Conservation (phyloP, 2,113 vertebrate species). For the Antennarius striatus region DNA sequence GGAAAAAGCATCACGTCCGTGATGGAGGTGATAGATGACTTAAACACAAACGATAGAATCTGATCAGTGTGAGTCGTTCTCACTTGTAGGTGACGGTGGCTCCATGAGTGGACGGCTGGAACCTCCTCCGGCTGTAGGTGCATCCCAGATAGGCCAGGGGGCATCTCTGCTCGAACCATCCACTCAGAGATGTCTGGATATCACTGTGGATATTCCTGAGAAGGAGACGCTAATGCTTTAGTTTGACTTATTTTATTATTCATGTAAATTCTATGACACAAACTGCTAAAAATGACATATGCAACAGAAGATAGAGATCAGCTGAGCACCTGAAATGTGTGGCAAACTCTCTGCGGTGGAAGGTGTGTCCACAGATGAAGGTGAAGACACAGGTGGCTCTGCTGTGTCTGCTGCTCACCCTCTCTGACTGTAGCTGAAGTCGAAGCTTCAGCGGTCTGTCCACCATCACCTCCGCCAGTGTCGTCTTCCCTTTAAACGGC, state of each 20-base stretch:
- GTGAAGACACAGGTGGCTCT: slow-evolving; percentile 89
- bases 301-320: background rate
- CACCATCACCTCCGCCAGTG: slow-evolving; percentile 82
- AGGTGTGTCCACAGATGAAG: slow-evolving; percentile 89
- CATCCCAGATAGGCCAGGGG: slow-evolving; percentile 94
- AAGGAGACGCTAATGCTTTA: background rate
- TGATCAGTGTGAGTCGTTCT: slow-evolving; percentile 4
- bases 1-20: too few relatives aligned
- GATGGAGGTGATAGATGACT: too few relatives aligned
- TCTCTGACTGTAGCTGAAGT: slow-evolving; percentile 86
- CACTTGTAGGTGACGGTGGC: slow-evolving; percentile 85
- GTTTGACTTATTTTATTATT: background rate
- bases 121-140: slow-evolving; percentile 87
- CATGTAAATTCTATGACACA: too few relatives aligned
- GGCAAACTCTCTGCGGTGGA: slow-evolving; percentile 89
- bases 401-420: slow-evolving; percentile 88
- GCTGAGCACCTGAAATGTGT: slow-evolving; percentile 82
- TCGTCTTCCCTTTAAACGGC: slow-evolving; percentile 80
- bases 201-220: slow-evolving; percentile 88
- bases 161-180: slow-evolving; percentile 96
- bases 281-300: background rate
- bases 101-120: slow-evolving; percentile 84
- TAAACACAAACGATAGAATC: too few relatives aligned
- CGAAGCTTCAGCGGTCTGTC: slow-evolving; percentile 75
- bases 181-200: slow-evolving; percentile 87